Conservation (phyloP, 53 echinoderm and acorn worm genomes). For the Apostichopus leukothele region DNA sequence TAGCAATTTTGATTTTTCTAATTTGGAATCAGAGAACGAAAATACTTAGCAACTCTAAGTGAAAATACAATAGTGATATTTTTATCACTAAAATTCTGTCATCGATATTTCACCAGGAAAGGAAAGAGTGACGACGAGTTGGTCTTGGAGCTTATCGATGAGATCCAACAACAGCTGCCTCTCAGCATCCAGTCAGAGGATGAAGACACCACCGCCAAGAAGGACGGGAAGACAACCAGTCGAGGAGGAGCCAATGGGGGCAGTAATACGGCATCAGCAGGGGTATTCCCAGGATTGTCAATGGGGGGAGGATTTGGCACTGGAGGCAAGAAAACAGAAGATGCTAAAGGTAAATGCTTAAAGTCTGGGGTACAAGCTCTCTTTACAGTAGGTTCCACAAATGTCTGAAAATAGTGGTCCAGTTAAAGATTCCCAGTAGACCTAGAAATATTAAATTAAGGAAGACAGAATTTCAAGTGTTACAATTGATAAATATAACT, state of each 20-base stretch:
- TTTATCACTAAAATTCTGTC: background rate
- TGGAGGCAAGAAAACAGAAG: conserved; percentile 57
- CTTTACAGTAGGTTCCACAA: background rate
- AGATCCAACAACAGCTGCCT: conserved; percentile 81
- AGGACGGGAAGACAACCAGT: background rate
- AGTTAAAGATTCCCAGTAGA: too few relatives aligned
- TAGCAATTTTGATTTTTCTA: too few relatives aligned
- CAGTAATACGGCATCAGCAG: background rate
- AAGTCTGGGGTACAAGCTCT: background rate
- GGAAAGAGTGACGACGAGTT: conserved; percentile 84
- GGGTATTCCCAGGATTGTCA: conserved; percentile 7
- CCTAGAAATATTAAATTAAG: too few relatives aligned
- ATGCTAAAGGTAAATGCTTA: conserved; percentile 53
- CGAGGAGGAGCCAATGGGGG: background rate
- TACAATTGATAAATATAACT: too few relatives aligned
- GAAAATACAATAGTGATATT: too few relatives aligned
- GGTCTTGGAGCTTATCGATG: conserved; percentile 80
- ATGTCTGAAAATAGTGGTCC: too few relatives aligned
- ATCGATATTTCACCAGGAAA: conserved; percentile 45
- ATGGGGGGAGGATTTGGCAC: conserved; percentile 66
- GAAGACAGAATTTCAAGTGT: too few relatives aligned
- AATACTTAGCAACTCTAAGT: too few relatives aligned
- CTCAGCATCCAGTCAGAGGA: conserved; percentile 70
- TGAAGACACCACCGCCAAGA: conserved; percentile 57
- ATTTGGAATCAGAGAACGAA: too few relatives aligned